Conservation (phyloP, 2,888 invertebrate genomes). For the Orgyia antiqua region DNA sequence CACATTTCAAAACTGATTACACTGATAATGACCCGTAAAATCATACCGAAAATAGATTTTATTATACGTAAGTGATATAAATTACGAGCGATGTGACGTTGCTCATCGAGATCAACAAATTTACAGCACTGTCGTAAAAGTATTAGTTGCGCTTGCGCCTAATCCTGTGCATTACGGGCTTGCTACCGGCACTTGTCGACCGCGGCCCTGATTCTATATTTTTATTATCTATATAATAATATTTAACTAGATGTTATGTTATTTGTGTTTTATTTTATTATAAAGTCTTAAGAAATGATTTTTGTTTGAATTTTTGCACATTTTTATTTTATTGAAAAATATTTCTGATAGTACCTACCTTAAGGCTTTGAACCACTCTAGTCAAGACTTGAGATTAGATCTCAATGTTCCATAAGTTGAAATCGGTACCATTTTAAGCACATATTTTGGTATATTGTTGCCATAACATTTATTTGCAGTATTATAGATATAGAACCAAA, state of each 20-base stretch:
- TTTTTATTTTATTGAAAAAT: no score
- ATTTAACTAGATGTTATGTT: slow-evolving; percentile 17
- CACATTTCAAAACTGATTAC: slow-evolving; percentile 9
- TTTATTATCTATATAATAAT: slow-evolving; percentile 25
- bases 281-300: no score
- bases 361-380: no score
- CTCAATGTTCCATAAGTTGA: no score
- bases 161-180: slow-evolving; percentile 52
- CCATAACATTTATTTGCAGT: no score
- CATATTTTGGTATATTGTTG: no score
- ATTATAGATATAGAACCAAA: no score
- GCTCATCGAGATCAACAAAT: slow-evolving; percentile 54
- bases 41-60: slow-evolving; percentile 42
- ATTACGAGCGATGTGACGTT: slow-evolving; percentile 45
- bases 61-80: slow-evolving; percentile 46
- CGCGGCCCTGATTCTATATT: slow-evolving; percentile 53
- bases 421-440: no score
- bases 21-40: slow-evolving; percentile 19
- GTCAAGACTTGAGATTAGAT: no score
- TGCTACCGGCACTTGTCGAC: slow-evolving; percentile 44
- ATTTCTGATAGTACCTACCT: no score
- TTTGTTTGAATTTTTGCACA: no score
- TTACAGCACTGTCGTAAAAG: slow-evolving; percentile 66
- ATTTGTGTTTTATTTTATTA: slow-evolving; percentile 1
- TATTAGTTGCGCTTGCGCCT: slow-evolving; percentile 55